Conservation (phyloP, 2,888 invertebrate species). For the Drosophila yooni region DNA sequence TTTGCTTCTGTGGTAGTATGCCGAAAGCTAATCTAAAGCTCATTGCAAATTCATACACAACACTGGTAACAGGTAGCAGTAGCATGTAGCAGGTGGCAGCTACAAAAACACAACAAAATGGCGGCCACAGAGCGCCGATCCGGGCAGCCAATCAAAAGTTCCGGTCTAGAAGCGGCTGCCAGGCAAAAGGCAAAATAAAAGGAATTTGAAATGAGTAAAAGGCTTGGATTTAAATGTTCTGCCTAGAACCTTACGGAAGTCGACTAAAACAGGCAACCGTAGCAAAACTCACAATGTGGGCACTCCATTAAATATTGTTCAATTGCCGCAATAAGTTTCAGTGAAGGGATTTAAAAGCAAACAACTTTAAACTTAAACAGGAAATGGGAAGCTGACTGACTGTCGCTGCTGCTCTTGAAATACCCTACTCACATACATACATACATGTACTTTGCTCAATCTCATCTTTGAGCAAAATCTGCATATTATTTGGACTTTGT, state of each 20-base stretch:
- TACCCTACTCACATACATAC: neutral
- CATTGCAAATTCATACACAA: conserved; percentile 71
- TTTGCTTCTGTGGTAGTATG: conserved; percentile 17
- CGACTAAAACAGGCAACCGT: conserved; percentile 1
- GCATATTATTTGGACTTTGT: neutral
- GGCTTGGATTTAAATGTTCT: conserved; percentile 45
- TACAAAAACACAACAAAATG: conserved; percentile 28
- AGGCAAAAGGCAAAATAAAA: conserved; percentile 28
- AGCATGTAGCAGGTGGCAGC: neutral
- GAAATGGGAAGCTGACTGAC: neutral
- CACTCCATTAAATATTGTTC: conserved; percentile 40
- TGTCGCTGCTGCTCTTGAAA: neutral
- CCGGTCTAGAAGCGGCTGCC: neutral
- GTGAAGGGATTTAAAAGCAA: neutral
- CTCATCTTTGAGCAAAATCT: neutral
- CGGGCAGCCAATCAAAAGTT: conserved; percentile 19
- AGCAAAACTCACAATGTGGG: conserved; percentile 2
- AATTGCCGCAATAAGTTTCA: conserved; percentile 37
- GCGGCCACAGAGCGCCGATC: conserved; percentile 2
- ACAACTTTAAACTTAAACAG: conserved; percentile 10
- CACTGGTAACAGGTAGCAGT: conserved; percentile 22
- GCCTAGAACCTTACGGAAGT: conserved; percentile 9
- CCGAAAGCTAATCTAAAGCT: conserved; percentile 73
- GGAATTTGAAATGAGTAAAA: conserved; percentile 47
- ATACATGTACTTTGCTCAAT: neutral